Evolutionary conservation across 2,888 invertebrate species (phyloP).

Genomic region (Morinoia aosen): DNA sequence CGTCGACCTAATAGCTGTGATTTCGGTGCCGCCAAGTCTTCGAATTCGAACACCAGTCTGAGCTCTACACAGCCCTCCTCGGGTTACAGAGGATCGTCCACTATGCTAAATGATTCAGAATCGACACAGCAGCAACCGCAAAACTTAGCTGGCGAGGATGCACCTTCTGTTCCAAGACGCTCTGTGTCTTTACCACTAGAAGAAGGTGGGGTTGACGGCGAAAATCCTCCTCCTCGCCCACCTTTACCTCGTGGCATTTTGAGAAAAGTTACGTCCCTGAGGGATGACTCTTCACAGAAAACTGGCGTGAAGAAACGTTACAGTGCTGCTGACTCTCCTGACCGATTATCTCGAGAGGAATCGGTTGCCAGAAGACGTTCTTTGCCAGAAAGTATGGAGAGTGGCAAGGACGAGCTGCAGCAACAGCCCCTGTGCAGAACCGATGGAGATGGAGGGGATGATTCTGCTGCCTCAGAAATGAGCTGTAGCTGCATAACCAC

Average conservation of each 20-base stretch:
- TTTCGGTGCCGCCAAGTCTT: conserved; percentile 51
- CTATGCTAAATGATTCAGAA: conserved; percentile 74
- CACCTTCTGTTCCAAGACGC: conserved; percentile 79
- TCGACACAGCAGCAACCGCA: conserved; percentile 49
- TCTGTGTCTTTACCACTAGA: conserved; percentile 78
- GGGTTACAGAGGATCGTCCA: conserved; percentile 88
- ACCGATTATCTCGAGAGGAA: conserved; percentile 62
- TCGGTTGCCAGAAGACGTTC: conserved; percentile 62
- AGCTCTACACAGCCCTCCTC: conserved; percentile 84
- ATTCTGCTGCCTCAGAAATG: conserved; percentile 58
- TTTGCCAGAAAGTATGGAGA: conserved; percentile 65
- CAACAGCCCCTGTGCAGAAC: conserved; percentile 25
- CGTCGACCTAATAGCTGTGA: conserved; percentile 64
- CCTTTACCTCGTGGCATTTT: conserved; percentile 82
- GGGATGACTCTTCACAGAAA: conserved; percentile 72
- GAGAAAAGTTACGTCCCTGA: conserved; percentile 75
- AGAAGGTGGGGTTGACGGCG: conserved; percentile 52
- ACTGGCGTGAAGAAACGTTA: conserved; percentile 75
- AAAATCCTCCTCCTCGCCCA: conserved; percentile 78
- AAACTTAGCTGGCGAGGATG: conserved; percentile 71
- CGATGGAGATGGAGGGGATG: conserved; percentile 35
- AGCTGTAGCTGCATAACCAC: conserved; percentile 65
- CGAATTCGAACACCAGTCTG: conserved; percentile 60
- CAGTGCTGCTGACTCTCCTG: conserved; percentile 80
- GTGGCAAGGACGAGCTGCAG: conserved; percentile 5